Percentiles rank a stretch among this genome's conserved stretches.
These are phyloP conservation scores for Rhinatrema bivittatum DNA, from an alignment of 2,797 vertebrate species.

Conservation along the genomic window DNA sequence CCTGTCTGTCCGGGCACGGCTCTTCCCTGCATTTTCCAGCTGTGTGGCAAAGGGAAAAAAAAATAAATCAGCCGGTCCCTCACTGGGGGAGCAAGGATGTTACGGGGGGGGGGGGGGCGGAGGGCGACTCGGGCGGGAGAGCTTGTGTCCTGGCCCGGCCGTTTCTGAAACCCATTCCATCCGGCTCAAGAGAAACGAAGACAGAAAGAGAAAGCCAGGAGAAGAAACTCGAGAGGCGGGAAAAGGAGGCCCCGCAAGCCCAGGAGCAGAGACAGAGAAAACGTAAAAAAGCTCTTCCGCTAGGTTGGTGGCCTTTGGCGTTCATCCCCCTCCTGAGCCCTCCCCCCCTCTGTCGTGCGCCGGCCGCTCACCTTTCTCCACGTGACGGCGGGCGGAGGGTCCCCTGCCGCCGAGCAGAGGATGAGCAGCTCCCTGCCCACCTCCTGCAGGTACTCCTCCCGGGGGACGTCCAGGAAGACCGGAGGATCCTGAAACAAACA, in stretches of 20 bases:
- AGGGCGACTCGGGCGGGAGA: no score
- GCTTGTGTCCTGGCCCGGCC: no score
- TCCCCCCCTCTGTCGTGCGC: no score
- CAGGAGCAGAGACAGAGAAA: not conserved
- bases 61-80: not conserved
- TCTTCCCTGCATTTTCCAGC: constrained; percentile 63
- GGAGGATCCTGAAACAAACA: constrained; percentile 76
- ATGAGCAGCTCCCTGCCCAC: constrained; percentile 82
- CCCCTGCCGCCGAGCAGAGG: constrained; percentile 71
- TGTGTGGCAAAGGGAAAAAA: constrained; percentile 32
- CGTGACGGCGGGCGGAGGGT: constrained; percentile 73
- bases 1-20: constrained; percentile 52
- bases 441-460: constrained; percentile 86
- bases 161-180: no score
- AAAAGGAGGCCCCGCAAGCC: not conserved
- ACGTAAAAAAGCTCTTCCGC: no score
- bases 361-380: constrained; percentile 77
- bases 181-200: not conserved
- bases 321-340: no score
- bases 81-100: no score
- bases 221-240: accelerated
- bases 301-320: no score
- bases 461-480: constrained; percentile 62
- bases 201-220: accelerated
- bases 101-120: no score